Percentiles rank a stretch among this genome's conserved stretches.
phyloP scores from a whole-genome alignment of 1,140 invertebrate species.

The Magallana gigas region DNA sequence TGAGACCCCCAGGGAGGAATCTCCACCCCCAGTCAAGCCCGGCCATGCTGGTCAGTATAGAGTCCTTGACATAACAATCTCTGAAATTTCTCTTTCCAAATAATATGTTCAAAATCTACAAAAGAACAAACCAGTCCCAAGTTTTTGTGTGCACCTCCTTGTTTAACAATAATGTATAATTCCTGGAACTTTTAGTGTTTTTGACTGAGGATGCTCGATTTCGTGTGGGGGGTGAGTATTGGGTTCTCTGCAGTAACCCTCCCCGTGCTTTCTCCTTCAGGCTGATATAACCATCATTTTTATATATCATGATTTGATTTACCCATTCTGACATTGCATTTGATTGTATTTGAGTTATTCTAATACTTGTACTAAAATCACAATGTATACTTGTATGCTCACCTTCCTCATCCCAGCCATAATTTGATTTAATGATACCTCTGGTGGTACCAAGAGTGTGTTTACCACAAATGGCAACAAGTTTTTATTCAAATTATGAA shows the following conservation, averaged over 20 bases:
- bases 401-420: background rate
- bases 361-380: constrained; percentile 12
- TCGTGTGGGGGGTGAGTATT: constrained; percentile 16
- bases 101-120: background rate
- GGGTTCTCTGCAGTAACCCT: background rate
- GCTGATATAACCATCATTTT: constrained; percentile 4
- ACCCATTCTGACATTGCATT: background rate
- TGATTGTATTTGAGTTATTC: background rate
- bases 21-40: background rate
- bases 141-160: background rate
- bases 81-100: background rate
- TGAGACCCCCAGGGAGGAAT: background rate
- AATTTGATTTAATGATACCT: background rate
- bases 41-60: constrained; percentile 19
- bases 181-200: constrained; percentile 30
- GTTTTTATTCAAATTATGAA: too few species aligned
- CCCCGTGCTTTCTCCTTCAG: background rate
- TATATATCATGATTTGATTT: background rate
- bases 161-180: constrained; percentile 12
- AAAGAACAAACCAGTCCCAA: background rate
- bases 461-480: too few species aligned
- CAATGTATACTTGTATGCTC: background rate
- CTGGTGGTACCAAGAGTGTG: too few species aligned
- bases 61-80: background rate
- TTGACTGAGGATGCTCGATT: constrained; percentile 24